Percentiles rank a stretch among this genome's conserved stretches.
Evolutionary conservation across 2,113 vertebrate species (phyloP).

Genomic region (Scomber colias): DNA sequence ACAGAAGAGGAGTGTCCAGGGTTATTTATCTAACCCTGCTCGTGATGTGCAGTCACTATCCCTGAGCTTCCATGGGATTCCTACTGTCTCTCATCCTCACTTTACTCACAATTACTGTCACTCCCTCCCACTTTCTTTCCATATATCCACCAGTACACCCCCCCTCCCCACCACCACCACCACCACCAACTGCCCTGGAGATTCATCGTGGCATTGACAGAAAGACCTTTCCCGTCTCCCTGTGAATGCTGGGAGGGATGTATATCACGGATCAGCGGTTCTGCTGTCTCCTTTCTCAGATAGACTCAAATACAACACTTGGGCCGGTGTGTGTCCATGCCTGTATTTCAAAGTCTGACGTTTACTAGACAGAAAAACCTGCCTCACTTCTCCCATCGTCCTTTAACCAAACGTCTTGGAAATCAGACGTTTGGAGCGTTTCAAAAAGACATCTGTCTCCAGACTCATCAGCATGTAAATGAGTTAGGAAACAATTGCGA

Average conservation of each 20-base stretch:
- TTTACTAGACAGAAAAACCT: constrained; percentile 57
- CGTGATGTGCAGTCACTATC: constrained; percentile 51
- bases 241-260: constrained; percentile 67
- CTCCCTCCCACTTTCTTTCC: constrained; percentile 49
- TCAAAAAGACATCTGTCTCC: constrained; percentile 31
- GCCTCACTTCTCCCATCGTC: constrained; percentile 26
- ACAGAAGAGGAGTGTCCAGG: constrained; percentile 23
- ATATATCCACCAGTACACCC: constrained; percentile 45
- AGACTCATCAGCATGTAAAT: constrained; percentile 54
- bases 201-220: constrained; percentile 80
- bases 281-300: constrained; percentile 62
- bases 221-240: constrained; percentile 78
- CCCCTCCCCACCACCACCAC: constrained; percentile 23
- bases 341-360: constrained; percentile 67
- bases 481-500: constrained; percentile 19
- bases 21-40: constrained; percentile 50
- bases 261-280: constrained; percentile 77
- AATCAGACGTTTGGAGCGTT: constrained; percentile 35
- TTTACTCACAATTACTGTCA: constrained; percentile 77
- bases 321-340: constrained; percentile 44
- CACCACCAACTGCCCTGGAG: constrained; percentile 60
- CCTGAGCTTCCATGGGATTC: constrained; percentile 35
- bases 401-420: constrained; percentile 17
- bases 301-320: constrained; percentile 46
- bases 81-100: constrained; percentile 58